Percentiles rank a stretch among this genome's conserved stretches.
Evolutionary conservation across 2,113 vertebrate genomes (phyloP).

Genomic region (Neolamprologus modestus): DNA sequence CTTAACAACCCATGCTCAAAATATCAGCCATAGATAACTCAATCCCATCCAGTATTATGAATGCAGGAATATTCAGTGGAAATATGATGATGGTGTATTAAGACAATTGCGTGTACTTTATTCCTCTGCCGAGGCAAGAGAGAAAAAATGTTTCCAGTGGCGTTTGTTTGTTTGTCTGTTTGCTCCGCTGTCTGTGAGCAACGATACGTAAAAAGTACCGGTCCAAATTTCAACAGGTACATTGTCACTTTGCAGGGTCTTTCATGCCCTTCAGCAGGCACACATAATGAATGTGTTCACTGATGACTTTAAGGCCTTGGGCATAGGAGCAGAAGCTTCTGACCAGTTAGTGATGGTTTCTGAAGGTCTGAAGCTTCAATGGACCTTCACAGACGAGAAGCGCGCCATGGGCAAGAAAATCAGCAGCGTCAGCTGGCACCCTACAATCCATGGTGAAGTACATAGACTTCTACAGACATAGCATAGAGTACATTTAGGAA

Average conservation of each 20-base stretch:
- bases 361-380: constrained; percentile 75
- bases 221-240: not conserved
- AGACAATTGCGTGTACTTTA: not conserved
- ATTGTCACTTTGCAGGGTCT: constrained; percentile 68
- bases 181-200: not conserved
- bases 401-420: constrained; percentile 76
- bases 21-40: not conserved
- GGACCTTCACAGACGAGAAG: constrained; percentile 77
- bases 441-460: constrained; percentile 78
- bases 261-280: constrained; percentile 83
- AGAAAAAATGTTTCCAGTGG: not conserved
- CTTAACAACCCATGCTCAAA: not conserved
- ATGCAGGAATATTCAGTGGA: not conserved
- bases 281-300: constrained; percentile 79
- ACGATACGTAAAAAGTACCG: not conserved
- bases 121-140: not conserved
- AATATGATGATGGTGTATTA: not conserved
- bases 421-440: constrained; percentile 85
- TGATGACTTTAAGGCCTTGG: constrained; percentile 79
- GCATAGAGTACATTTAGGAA: not conserved
- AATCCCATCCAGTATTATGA: not conserved
- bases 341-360: constrained; percentile 62
- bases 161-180: not conserved
- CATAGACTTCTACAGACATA: not conserved
- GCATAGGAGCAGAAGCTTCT: constrained; percentile 36